A percentile compares a stretch with the other conserved stretches of the same genome.
These are phyloP conservation scores for Enteromius thamalakanensis DNA, from an alignment of 2,797 vertebrate genomes.

Conservation along the genomic window DNA sequence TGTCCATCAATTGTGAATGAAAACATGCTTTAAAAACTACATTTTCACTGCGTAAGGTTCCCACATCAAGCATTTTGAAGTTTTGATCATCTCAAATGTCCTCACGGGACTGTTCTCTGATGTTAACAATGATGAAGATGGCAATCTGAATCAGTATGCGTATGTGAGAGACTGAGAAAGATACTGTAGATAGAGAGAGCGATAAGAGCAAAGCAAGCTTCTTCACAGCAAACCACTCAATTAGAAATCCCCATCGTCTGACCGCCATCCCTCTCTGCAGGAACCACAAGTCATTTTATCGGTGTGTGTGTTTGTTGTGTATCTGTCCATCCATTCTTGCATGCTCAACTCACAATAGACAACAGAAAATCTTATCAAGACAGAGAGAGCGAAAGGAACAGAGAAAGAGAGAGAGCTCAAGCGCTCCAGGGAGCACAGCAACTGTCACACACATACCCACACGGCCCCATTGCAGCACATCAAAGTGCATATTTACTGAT, in stretches of 20 bases:
- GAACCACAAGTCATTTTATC: conserved; percentile 56
- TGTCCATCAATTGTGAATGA: not conserved
- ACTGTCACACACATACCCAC: conserved; percentile 34
- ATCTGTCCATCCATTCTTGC: conserved; percentile 17
- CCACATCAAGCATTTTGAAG: not conserved
- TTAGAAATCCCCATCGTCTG: conserved; percentile 36
- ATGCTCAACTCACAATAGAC: conserved; percentile 22
- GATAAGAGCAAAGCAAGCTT: conserved; percentile 40
- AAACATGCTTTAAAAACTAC: not conserved
- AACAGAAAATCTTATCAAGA: conserved; percentile 17
- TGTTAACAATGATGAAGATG: not conserved
- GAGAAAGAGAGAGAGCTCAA: not conserved
- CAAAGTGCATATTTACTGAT: conserved; percentile 52
- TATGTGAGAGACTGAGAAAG: not conserved
- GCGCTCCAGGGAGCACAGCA: conserved; percentile 25
- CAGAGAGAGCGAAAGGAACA: not conserved
- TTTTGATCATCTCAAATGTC: not conserved
- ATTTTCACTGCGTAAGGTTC: not conserved
- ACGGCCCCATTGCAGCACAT: conserved; percentile 26
- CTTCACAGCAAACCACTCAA: conserved; percentile 45
- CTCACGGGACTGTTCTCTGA: not conserved
- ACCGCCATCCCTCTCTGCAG: conserved; percentile 45
- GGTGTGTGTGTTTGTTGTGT: conserved; percentile 40
- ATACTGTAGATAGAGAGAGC: not conserved
- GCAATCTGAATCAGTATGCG: conserved; percentile 1